These are phyloP conservation scores for Drosophila histrio DNA, from an alignment of 2,888 invertebrate species.

Conservation along the genomic window DNA sequence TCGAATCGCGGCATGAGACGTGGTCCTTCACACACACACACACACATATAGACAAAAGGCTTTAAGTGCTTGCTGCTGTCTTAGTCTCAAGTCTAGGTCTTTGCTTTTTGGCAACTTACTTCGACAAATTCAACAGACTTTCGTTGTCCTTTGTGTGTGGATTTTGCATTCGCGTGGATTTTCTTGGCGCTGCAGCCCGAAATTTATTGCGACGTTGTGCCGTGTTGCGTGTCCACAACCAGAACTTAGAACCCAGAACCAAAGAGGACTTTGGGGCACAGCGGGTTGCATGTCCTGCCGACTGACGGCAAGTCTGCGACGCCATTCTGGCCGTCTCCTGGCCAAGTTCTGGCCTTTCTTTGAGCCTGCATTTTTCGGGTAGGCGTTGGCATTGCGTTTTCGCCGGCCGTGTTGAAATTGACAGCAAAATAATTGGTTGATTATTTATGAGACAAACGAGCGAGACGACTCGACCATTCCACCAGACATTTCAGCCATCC, in stretches of 20 bases:
- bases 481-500: slow-evolving; percentile 19
- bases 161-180: slow-evolving; percentile 50
- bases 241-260: slow-evolving; percentile 1
- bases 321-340: slow-evolving; percentile 2
- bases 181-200: slow-evolving; percentile 60
- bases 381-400: slow-evolving; percentile 72
- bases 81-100: slow-evolving; percentile 25
- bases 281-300: slow-evolving; percentile 74
- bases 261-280: slow-evolving; percentile 39
- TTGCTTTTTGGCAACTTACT: slow-evolving; percentile 44
- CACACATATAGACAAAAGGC: slow-evolving; percentile 48
- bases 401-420: slow-evolving; percentile 81
- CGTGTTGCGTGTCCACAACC: slow-evolving; percentile 52
- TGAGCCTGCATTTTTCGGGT: slow-evolving; percentile 29
- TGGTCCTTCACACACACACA: slow-evolving; percentile 13
- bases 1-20: slow-evolving; percentile 59
- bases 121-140: slow-evolving; percentile 67
- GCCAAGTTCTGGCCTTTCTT: slow-evolving; percentile 1
- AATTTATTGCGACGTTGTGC: slow-evolving; percentile 32
- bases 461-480: slow-evolving; percentile 25
- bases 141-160: slow-evolving; percentile 14
- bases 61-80: slow-evolving; percentile 65
- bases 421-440: slow-evolving; percentile 82
- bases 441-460: slow-evolving; percentile 77
- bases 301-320: slow-evolving; percentile 12